Percentiles rank a stretch among this genome's conserved stretches.
Conservation (phyloP, 2,797 vertebrate genomes). For the Anomalospiza imberbis region DNA sequence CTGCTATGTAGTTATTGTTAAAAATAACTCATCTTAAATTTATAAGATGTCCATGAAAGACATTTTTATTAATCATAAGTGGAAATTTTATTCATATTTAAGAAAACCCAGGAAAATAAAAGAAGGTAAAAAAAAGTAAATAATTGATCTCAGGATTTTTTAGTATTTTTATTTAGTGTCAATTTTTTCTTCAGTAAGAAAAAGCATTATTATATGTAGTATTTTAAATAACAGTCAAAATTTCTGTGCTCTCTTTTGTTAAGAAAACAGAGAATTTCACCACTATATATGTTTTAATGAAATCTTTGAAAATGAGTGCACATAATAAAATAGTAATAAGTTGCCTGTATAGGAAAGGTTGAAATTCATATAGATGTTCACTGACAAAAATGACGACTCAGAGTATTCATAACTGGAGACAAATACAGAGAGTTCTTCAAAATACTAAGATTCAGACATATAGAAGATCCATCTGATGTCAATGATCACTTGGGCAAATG, state of each 20-base stretch:
- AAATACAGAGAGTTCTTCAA: not conserved
- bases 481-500: not conserved
- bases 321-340: not conserved
- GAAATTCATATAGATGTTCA: not conserved
- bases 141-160: not conserved
- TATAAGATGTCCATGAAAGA: not conserved
- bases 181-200: not conserved
- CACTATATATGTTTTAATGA: not conserved
- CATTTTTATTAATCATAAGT: not conserved
- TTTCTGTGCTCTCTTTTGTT: not conserved
- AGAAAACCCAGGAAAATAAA: not conserved
- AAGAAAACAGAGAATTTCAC: not conserved
- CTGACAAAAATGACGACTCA: not conserved
- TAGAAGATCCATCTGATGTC: not conserved
- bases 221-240: not conserved
- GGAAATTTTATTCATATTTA: not conserved
- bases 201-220: not conserved
- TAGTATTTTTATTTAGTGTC: not conserved
- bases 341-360: not conserved
- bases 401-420: not conserved
- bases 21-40: not conserved
- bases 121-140: not conserved
- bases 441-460: not conserved
- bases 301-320: not conserved
- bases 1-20: not conserved